These are phyloP conservation scores for Siniperca undulata DNA, from an alignment of 2,797 vertebrate genomes.

Conservation along the genomic window DNA sequence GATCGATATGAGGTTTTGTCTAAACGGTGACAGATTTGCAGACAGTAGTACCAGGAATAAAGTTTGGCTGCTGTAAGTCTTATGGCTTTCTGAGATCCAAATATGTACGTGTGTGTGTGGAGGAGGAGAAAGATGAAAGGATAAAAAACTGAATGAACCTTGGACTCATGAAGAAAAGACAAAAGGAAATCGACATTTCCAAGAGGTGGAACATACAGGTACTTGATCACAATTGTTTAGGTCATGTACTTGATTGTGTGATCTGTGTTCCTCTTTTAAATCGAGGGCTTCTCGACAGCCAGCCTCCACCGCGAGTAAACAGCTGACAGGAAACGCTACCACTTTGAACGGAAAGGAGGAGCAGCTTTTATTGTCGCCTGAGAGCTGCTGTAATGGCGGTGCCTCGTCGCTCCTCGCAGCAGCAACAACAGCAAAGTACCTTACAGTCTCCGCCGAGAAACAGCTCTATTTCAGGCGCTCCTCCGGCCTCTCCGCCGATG, in stretches of 20 bases:
- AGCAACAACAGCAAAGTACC: conserved; percentile 82
- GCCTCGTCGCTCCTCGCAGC: conserved; percentile 91
- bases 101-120: not conserved
- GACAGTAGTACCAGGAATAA: not conserved
- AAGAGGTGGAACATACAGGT: not conserved
- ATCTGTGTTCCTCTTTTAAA: too few species aligned
- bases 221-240: too few species aligned
- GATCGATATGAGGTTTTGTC: not conserved
- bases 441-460: conserved; percentile 87
- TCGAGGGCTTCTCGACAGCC: not conserved
- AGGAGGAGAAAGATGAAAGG: not conserved
- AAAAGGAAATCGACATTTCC: not conserved
- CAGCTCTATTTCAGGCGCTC: conserved; percentile 81
- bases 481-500: conserved; percentile 85
- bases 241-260: not conserved
- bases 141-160: not conserved
- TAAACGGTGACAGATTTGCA: not conserved
- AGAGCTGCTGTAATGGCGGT: conserved; percentile 89
- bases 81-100: not conserved
- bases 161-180: not conserved
- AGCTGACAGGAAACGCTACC: conserved; percentile 78
- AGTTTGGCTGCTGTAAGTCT: not conserved
- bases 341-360: conserved; percentile 80
- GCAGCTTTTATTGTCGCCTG: conserved; percentile 70
- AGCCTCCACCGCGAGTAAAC: conserved; percentile 36